A percentile compares a stretch with the other conserved stretches of the same genome.
Conservation (phyloP, 2,113 vertebrate genomes). For the Muntiacus muntjak region DNA sequence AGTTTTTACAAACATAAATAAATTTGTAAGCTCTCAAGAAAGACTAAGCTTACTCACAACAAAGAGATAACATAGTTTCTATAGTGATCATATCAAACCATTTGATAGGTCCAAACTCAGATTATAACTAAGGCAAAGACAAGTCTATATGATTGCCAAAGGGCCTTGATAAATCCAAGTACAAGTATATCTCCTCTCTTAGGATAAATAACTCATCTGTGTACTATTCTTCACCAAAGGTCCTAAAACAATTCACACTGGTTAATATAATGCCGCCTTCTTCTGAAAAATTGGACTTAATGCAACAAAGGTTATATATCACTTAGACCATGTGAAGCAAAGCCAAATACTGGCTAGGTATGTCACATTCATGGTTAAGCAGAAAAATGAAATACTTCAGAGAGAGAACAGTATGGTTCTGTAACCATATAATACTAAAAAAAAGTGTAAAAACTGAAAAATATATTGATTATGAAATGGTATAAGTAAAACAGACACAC, state of each 20-base stretch:
- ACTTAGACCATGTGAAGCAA: constrained; percentile 79
- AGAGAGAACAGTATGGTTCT: constrained; percentile 78
- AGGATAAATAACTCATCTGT: constrained; percentile 68
- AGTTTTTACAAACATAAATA: background rate
- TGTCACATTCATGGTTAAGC: constrained; percentile 79
- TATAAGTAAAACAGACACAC: constrained; percentile 71
- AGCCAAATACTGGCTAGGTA: constrained; percentile 81
- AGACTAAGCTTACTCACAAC: constrained; percentile 42
- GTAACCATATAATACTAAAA: constrained; percentile 77
- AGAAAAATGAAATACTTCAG: constrained; percentile 87
- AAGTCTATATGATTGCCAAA: constrained; percentile 60
- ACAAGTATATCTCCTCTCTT: constrained; percentile 72
- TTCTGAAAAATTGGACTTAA: constrained; percentile 70
- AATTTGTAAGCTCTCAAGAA: background rate
- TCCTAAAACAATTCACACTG: constrained; percentile 76
- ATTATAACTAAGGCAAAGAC: constrained; percentile 78
- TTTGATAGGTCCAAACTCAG: constrained; percentile 76
- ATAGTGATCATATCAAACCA: constrained; percentile 69
- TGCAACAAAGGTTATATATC: constrained; percentile 73
- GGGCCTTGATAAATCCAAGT: constrained; percentile 77
- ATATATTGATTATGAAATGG: constrained; percentile 57
- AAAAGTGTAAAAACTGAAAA: constrained; percentile 61
- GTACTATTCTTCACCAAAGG: constrained; percentile 71
- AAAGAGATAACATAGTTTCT: constrained; percentile 54
- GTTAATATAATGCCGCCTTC: constrained; percentile 63